phyloP scores from a whole-genome alignment of 2,113 vertebrate species.

The Protomyctophum bolini region DNA sequence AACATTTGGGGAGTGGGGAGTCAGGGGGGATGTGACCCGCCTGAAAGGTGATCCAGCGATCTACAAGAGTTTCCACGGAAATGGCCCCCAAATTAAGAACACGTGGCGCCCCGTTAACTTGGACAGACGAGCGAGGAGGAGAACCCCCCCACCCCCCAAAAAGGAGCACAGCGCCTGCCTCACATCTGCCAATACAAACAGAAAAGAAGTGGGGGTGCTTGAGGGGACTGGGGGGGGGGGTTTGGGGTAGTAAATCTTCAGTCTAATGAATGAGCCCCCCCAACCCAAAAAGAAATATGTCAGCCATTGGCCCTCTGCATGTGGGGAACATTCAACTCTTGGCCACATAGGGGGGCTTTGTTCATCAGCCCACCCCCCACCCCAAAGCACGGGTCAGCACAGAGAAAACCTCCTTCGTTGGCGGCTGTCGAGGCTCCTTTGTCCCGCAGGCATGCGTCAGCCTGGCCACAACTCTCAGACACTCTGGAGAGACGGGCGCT shows the following conservation, averaged over 20 bases:
- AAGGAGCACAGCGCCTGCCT: conserved; percentile 63
- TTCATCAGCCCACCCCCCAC: conserved; percentile 37
- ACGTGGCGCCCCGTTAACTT: conserved; percentile 59
- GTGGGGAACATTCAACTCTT: conserved; percentile 61
- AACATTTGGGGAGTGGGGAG: neutral
- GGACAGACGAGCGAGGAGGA: conserved; percentile 49
- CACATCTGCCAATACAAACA: conserved; percentile 82
- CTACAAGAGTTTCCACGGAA: conserved; percentile 73
- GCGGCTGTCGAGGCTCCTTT: conserved; percentile 37
- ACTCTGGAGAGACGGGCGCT: neutral
- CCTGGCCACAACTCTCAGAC: conserved; percentile 7
- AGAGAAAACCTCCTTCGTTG: conserved; percentile 31
- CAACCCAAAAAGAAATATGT: conserved; percentile 66
- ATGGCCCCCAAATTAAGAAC: conserved; percentile 71
- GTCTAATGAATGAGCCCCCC: conserved; percentile 74
- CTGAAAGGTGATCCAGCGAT: conserved; percentile 53
- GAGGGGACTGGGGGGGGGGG: conserved; percentile 17
- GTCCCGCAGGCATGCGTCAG: conserved; percentile 36
- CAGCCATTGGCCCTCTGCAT: conserved; percentile 67
- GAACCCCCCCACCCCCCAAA: conserved; percentile 55
- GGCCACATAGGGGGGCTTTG: conserved; percentile 65
- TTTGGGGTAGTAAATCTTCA: conserved; percentile 73
- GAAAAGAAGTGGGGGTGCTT: conserved; percentile 50
- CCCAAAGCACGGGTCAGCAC: conserved; percentile 1
- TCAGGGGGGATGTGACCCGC: conserved; percentile 38